Conservation (phyloP, 2,888 invertebrate genomes). For the Laspeyria flexula region DNA sequence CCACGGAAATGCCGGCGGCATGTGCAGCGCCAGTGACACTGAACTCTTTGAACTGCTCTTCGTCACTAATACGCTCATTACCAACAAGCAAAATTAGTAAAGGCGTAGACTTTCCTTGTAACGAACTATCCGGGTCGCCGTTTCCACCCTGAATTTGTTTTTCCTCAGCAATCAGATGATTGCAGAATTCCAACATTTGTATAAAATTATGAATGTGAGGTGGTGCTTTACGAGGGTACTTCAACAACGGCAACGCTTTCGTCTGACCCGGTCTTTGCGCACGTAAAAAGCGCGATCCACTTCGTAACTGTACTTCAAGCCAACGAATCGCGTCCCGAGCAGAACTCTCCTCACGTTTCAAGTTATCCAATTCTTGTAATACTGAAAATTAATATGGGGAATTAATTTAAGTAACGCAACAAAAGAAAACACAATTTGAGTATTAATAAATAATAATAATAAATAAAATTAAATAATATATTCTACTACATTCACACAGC, state of each 20-base stretch:
- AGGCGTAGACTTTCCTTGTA: constrained; percentile 71
- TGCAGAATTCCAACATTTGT: constrained; percentile 94
- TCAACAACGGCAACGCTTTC: constrained; percentile 87
- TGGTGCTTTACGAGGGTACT: constrained; percentile 76
- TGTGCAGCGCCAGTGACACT: constrained; percentile 92
- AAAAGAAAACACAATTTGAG: not conserved
- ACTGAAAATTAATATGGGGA: constrained; percentile 87
- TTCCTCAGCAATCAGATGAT: constrained; percentile 87
- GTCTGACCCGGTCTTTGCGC: constrained; percentile 95
- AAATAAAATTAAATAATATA: not conserved
- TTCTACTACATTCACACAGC: too few relatives aligned
- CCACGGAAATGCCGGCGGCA: constrained; percentile 92
- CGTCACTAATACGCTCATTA: constrained; percentile 68
- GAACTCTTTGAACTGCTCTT: constrained; percentile 87
- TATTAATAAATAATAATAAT: constrained; percentile 22
- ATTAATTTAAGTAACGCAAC: too few relatives aligned
- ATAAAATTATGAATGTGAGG: constrained; percentile 88
- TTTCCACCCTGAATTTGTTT: constrained; percentile 68
- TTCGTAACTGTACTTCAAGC: constrained; percentile 94
- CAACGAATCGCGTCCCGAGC: constrained; percentile 97
- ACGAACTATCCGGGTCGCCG: constrained; percentile 66
- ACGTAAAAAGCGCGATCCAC: constrained; percentile 94
- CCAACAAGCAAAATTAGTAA: constrained; percentile 93
- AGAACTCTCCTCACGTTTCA: constrained; percentile 93
- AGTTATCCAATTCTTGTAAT: constrained; percentile 94